Conservation (phyloP, 2,888 invertebrate genomes). For the Caenorhabditis drosophilae region DNA sequence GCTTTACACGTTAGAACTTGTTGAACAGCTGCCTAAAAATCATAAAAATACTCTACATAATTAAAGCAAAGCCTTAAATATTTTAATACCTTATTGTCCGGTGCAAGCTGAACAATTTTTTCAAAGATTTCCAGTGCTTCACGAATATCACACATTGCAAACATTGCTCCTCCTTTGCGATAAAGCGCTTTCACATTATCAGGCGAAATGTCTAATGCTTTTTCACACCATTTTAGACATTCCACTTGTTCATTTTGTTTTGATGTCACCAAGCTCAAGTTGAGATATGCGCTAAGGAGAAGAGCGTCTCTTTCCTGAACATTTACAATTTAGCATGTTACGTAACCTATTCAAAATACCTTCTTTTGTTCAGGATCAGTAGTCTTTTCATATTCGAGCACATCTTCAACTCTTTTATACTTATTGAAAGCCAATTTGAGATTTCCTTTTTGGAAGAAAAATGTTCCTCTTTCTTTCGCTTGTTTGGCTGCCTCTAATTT, state of each 20-base stretch:
- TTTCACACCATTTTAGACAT: constrained; percentile 77
- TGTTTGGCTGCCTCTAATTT: constrained; percentile 82
- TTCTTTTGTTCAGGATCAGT: constrained; percentile 51
- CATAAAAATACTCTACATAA: neutral
- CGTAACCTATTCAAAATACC: too few relatives aligned
- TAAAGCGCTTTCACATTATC: constrained; percentile 88
- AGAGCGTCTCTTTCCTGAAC: constrained; percentile 47
- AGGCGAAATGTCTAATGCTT: constrained; percentile 77
- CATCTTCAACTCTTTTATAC: constrained; percentile 81
- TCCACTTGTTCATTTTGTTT: constrained; percentile 67
- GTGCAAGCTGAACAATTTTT: constrained; percentile 80
- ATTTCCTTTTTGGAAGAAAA: constrained; percentile 75
- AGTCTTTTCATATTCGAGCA: constrained; percentile 73
- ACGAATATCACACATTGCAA: constrained; percentile 77
- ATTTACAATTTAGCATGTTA: too few relatives aligned
- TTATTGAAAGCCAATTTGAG: constrained; percentile 82
- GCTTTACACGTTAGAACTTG: constrained; percentile 76
- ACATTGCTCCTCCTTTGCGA: constrained; percentile 72
- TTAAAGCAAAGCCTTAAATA: neutral
- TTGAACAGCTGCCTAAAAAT: constrained; percentile 58
- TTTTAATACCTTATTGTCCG: constrained; percentile 77
- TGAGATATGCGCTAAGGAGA: constrained; percentile 58
- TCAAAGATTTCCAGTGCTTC: constrained; percentile 82
- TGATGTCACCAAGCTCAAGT: constrained; percentile 69
- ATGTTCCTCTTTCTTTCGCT: constrained; percentile 88